phyloP scores from a whole-genome alignment of 2,113 vertebrate genomes.

The Sturnus vulgaris region DNA sequence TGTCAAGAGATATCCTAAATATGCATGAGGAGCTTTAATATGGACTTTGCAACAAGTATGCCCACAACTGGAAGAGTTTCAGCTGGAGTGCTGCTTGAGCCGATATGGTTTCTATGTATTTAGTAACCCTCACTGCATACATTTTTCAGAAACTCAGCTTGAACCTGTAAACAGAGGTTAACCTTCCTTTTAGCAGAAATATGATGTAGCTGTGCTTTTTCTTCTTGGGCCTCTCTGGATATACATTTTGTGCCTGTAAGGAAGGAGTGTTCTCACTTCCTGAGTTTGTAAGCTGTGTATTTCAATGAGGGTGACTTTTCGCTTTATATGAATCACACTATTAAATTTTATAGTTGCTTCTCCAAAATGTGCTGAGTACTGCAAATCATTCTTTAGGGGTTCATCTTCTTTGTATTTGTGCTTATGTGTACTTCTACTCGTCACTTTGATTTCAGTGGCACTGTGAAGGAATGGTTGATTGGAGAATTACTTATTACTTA shows the following conservation, averaged over 20 bases:
- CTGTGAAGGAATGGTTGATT: background rate
- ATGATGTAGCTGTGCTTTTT: background rate
- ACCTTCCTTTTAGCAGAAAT: background rate
- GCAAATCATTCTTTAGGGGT: background rate
- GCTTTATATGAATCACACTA: background rate
- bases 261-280: background rate
- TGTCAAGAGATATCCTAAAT: background rate
- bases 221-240: background rate
- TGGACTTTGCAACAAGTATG: background rate
- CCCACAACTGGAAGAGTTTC: background rate
- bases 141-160: background rate
- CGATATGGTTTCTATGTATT: background rate
- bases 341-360: background rate
- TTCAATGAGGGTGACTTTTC: background rate
- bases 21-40: background rate
- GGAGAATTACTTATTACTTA: background rate
- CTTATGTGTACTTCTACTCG: background rate
- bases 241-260: background rate
- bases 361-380: background rate
- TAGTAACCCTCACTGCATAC: background rate
- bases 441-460: background rate
- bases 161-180: background rate
- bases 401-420: background rate
- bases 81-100: background rate
- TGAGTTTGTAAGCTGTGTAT: background rate